Conservation (phyloP, 2,797 vertebrate genomes). For the Tangara arthus region DNA sequence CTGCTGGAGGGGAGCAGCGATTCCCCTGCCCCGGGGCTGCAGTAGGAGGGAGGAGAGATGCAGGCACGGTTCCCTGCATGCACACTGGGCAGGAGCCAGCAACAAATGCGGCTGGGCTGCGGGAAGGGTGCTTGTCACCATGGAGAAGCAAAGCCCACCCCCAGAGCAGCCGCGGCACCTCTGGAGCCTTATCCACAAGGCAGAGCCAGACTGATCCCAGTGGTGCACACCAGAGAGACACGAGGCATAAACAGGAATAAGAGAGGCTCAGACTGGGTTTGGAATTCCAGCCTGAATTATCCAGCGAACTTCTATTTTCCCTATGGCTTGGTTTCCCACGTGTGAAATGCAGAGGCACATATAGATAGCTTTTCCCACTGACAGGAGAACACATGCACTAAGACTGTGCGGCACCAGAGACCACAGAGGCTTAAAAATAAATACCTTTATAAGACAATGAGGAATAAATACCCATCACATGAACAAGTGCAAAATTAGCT, state of each 20-base stretch:
- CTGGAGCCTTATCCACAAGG: not conserved
- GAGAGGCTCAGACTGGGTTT: not conserved
- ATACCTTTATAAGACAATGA: conserved; percentile 23
- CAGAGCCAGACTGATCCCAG: not conserved
- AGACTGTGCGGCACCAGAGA: not conserved
- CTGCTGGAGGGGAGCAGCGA: rapidly evolving
- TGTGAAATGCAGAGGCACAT: not conserved
- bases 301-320: not conserved
- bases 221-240: rapidly evolving
- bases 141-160: not conserved
- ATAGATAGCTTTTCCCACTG: not conserved
- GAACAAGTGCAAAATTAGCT: conserved; percentile 33
- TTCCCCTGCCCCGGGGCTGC: rapidly evolving
- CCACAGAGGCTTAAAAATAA: conserved; percentile 21
- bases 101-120: not conserved
- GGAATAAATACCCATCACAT: conserved; percentile 9
- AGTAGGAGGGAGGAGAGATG: rapidly evolving
- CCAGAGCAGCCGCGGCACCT: not conserved
- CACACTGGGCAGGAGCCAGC: rapidly evolving
- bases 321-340: not conserved
- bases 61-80: rapidly evolving
- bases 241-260: not conserved
- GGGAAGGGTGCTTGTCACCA: rapidly evolving
- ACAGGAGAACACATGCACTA: not conserved
- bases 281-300: not conserved